Evolutionary conservation across 2,797 vertebrate genomes (phyloP).

Genomic region (Hyperoplus immaculatus): DNA sequence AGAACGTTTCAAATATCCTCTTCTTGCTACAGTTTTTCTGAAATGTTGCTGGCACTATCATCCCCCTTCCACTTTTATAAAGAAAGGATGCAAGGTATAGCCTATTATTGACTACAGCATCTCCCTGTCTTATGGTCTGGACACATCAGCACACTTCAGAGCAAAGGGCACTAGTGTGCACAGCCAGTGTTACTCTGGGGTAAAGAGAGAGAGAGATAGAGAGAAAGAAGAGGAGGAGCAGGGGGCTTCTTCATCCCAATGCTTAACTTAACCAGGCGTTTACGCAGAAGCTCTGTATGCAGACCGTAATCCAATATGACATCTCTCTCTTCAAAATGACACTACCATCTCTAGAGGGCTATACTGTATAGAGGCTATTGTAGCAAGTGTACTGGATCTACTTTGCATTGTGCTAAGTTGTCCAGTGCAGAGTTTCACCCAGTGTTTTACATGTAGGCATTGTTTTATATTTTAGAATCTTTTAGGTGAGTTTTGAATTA

Average conservation of each 20-base stretch:
- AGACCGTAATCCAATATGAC: constrained; percentile 69
- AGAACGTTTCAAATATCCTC: constrained; percentile 26
- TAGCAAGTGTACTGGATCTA: constrained; percentile 55
- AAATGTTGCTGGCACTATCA: background rate
- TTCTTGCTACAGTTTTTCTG: constrained; percentile 9
- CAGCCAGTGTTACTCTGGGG: constrained; percentile 26
- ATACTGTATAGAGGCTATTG: constrained; percentile 31
- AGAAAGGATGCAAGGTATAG: constrained; percentile 8
- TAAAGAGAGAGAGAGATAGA: constrained; percentile 14
- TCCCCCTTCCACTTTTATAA: background rate
- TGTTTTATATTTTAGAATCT: background rate
- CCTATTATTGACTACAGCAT: constrained; percentile 14
- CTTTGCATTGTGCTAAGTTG: constrained; percentile 24
- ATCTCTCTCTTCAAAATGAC: constrained; percentile 70
- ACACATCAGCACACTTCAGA: constrained; percentile 25
- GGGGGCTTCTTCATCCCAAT: constrained; percentile 53
- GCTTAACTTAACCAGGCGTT: constrained; percentile 67
- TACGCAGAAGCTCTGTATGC: constrained; percentile 59
- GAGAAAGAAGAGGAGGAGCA: constrained; percentile 12
- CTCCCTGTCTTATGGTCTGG: constrained; percentile 43
- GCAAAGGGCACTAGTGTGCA: constrained; percentile 27
- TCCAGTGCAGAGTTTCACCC: constrained; percentile 1
- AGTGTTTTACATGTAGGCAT: background rate
- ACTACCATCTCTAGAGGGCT: constrained; percentile 57
- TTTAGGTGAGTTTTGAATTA: background rate